These are phyloP conservation scores for Yponomeuta cagnagella DNA, from an alignment of 2,888 invertebrate species.

Conservation along the genomic window DNA sequence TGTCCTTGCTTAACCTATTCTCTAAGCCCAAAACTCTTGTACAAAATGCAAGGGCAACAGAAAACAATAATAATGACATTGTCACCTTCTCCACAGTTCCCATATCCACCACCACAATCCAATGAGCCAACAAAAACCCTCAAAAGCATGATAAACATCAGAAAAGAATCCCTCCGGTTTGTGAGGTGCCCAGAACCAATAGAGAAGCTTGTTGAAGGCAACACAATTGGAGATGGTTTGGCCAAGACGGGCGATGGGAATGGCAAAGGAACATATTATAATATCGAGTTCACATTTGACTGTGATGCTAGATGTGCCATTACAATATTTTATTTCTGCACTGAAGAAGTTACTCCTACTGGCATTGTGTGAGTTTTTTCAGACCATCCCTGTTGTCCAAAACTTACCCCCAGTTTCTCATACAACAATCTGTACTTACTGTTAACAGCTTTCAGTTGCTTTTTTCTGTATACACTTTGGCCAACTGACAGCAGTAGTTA, in stretches of 20 bases:
- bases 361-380: constrained; percentile 84
- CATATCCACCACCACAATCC: constrained; percentile 96
- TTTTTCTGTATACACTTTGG: too few relatives aligned
- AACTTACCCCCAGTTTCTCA: too few relatives aligned
- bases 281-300: constrained; percentile 98
- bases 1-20: too few relatives aligned
- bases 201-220: constrained; percentile 73
- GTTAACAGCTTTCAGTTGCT: too few relatives aligned
- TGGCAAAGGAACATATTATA: constrained; percentile 84
- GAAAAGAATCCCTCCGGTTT: constrained; percentile 96
- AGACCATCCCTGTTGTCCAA: background rate
- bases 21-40: background rate
- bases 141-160: constrained; percentile 95
- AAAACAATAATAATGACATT: background rate
- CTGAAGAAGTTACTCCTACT: constrained; percentile 91
- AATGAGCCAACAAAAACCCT: constrained; percentile 98
- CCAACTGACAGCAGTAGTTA: too few relatives aligned
- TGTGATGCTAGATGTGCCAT: constrained; percentile 96
- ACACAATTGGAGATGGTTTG: constrained; percentile 71
- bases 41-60: background rate
- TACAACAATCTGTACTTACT: too few relatives aligned
- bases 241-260: constrained; percentile 74
- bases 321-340: constrained; percentile 96
- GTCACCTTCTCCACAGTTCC: constrained; percentile 82
- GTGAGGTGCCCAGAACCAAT: constrained; percentile 83